Conservation (phyloP, 2,113 vertebrate genomes). For the Arenaria interpres region DNA sequence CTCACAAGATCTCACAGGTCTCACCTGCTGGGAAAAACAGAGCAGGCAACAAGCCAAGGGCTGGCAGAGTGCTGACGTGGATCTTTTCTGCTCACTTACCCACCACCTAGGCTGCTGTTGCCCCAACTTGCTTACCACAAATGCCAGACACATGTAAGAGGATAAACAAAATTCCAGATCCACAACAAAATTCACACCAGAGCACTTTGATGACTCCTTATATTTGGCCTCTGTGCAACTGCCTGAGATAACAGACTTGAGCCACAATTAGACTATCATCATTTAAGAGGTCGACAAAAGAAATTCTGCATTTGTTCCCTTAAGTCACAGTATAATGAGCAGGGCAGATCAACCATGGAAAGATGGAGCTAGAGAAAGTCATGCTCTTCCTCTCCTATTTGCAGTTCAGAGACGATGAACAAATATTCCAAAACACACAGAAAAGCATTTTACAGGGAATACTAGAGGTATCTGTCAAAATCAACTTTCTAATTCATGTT, state of each 20-base stretch:
- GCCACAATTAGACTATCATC: neutral
- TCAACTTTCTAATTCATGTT: neutral
- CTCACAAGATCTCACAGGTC: too few relatives aligned
- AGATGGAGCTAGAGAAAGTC: neutral
- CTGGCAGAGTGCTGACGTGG: neutral
- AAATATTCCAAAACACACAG: neutral
- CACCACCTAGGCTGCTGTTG: neutral
- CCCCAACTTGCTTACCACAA: neutral
- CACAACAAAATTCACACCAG: neutral
- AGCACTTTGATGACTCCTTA: neutral
- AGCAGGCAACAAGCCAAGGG: neutral
- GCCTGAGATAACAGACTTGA: neutral
- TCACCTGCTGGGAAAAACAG: accelerated
- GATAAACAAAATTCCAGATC: neutral
- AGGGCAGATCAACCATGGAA: neutral
- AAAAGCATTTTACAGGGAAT: neutral
- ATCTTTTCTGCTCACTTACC: neutral
- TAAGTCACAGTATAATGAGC: neutral
- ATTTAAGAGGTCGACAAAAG: neutral
- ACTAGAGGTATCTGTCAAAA: neutral
- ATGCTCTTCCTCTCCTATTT: neutral
- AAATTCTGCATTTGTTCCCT: neutral
- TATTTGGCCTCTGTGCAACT: neutral
- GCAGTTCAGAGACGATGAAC: neutral
- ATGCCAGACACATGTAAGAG: neutral